Conservation (phyloP, 2,888 invertebrate genomes). For the Lasius platythorax region DNA sequence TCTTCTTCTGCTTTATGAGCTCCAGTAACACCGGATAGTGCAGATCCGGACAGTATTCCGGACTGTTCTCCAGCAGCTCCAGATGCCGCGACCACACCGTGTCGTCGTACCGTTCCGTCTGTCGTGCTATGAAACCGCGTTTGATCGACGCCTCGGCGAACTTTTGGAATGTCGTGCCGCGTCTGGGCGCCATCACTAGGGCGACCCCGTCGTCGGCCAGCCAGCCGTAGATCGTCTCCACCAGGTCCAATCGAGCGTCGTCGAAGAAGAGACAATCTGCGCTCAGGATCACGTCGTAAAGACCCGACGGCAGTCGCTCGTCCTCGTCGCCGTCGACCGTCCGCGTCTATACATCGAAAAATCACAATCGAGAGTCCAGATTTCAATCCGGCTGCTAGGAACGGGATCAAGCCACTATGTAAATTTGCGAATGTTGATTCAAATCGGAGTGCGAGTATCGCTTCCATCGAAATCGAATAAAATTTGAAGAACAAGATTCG, state of each 20-base stretch:
- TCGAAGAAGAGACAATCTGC: conserved; percentile 94
- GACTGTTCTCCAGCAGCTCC: conserved; percentile 87
- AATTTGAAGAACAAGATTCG: not conserved
- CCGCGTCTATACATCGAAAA: conserved; percentile 63
- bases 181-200: conserved; percentile 92
- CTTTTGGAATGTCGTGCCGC: conserved; percentile 90
- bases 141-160: conserved; percentile 89
- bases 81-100: conserved; percentile 90
- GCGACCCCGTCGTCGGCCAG: conserved; percentile 89
- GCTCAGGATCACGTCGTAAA: conserved; percentile 91
- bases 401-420: not conserved
- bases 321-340: conserved; percentile 52
- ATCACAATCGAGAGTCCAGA: conserved; percentile 27
- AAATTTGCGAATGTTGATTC: not conserved
- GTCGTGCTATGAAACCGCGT: conserved; percentile 88
- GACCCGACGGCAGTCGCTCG: conserved; percentile 74
- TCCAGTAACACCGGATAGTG: conserved; percentile 91
- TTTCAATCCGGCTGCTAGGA: not conserved
- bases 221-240: conserved; percentile 90
- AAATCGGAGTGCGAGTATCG: not conserved
- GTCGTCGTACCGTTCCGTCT: conserved; percentile 89
- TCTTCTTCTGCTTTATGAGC: conserved; percentile 87
- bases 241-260: conserved; percentile 90
- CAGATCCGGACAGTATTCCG: conserved; percentile 90
- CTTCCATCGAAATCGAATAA: not conserved